These are phyloP conservation scores for Heliconius hermathena DNA, from an alignment of 1,140 invertebrate genomes.

Conservation along the genomic window DNA sequence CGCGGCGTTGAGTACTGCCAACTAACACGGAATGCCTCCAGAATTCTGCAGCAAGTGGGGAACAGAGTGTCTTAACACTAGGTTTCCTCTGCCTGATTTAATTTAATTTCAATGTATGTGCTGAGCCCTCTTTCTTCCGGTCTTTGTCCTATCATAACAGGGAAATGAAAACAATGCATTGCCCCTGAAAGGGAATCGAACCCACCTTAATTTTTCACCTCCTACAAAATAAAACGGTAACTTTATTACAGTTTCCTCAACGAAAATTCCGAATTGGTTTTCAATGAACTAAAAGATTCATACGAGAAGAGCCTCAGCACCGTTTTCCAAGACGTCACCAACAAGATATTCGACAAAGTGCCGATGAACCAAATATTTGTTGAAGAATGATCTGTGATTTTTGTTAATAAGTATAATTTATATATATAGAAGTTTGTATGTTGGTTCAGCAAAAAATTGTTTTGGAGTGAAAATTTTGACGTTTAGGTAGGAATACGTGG, in stretches of 20 bases:
- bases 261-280: slow-evolving; percentile 85
- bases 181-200: neutral
- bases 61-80: too few relatives aligned
- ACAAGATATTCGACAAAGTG: slow-evolving; percentile 84
- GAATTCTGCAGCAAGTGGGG: too few relatives aligned
- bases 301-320: slow-evolving; percentile 84
- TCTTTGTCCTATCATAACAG: too few relatives aligned
- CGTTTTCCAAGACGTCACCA: slow-evolving; percentile 84
- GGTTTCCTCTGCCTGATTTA: too few relatives aligned
- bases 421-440: slow-evolving; percentile 11
- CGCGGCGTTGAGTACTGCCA: too few relatives aligned
- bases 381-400: slow-evolving; percentile 61
- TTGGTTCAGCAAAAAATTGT: neutral
- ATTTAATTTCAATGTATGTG: too few relatives aligned
- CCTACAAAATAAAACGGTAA: neutral
- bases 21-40: too few relatives aligned
- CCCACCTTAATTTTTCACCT: too few relatives aligned
- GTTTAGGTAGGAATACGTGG: too few relatives aligned
- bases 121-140: too few relatives aligned
- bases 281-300: slow-evolving; percentile 84
- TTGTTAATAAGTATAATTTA: slow-evolving; percentile 21
- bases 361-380: slow-evolving; percentile 85
- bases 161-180: neutral
- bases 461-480: neutral
- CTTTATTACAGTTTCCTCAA: slow-evolving; percentile 83